phyloP scores from a whole-genome alignment of 2,797 vertebrate genomes.

The Pangasius macronema region DNA sequence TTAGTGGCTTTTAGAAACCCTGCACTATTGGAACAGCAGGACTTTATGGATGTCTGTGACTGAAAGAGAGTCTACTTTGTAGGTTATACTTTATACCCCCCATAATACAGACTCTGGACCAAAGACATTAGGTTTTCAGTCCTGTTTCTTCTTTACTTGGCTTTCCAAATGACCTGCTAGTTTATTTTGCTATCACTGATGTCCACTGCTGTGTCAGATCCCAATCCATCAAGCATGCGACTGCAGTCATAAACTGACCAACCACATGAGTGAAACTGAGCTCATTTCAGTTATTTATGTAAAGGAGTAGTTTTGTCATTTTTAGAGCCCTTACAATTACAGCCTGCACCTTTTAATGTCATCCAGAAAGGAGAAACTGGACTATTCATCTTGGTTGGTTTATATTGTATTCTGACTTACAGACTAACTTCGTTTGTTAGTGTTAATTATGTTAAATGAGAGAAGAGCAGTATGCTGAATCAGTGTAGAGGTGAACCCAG shows the following conservation, averaged over 20 bases:
- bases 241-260: not conserved
- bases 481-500: conserved; percentile 5
- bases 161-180: not conserved
- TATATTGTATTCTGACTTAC: not conserved
- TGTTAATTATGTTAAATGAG: conserved; percentile 15
- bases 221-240: not conserved
- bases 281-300: not conserved
- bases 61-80: not conserved
- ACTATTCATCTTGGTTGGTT: not conserved
- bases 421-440: not conserved
- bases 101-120: not conserved
- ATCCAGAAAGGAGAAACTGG: not conserved
- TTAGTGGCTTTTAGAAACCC: not conserved
- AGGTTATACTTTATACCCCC: too few relatives aligned
- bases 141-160: not conserved
- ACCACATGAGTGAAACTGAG: not conserved
- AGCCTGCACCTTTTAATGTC: not conserved
- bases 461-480: conserved; percentile 12
- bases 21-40: not conserved
- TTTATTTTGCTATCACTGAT: not conserved
- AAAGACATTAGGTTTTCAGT: not conserved
- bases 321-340: not conserved
- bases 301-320: not conserved
- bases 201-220: not conserved
- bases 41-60: not conserved